Base-by-base conservation (phyloP, 2,113 vertebrate species). In the Paradisaea rubra region DNA sequence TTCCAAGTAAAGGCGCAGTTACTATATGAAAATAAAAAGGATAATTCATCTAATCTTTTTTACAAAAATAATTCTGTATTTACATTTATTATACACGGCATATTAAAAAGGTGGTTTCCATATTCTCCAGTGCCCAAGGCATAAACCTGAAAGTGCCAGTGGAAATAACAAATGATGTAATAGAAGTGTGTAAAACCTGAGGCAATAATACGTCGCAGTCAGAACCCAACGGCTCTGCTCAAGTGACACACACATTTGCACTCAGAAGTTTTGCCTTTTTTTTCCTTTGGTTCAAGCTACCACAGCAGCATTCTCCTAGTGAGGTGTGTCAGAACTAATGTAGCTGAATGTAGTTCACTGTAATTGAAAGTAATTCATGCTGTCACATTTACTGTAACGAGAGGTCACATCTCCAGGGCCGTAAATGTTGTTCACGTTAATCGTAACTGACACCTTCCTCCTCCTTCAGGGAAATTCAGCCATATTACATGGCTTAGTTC, bases 301-400 rank as follows among this genome's bases (percentile, higher is more conserved):
- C 85, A 91, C 86, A 96, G 83, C 94, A 93, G 72, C 86, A 91
- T 89, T 79, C 78, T 96, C 91, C 94, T 83, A 96, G 70, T 59
- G 92, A 98, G 94, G 96, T 97, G 85, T 95, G 89, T 89, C 49
- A 95, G 85, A 94, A 96, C 78, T 76, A 94, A 93, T 78, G 93
- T 28, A 94, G 93, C 80, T 84, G 92, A 96, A 93, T 92, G 87
- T 70, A 94, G 92, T 91, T 97, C 96, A 97, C 84, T 25, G 70
- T 97, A 98, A 97, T 31, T 97, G 97, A 98, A 97, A 96, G 95
- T 98, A 98, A 98, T 97, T 96, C 93, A 80, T 94, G 87, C 91
- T 98, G 98, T 97, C 98, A 98, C 94, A 97, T 97, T 94, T 94
- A 95, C 96, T 97, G 94, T 96, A 95, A 97, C 52, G 81, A 95